phyloP scores from a whole-genome alignment of 2,113 vertebrate species.

The Hymenochirus boettgeri region DNA sequence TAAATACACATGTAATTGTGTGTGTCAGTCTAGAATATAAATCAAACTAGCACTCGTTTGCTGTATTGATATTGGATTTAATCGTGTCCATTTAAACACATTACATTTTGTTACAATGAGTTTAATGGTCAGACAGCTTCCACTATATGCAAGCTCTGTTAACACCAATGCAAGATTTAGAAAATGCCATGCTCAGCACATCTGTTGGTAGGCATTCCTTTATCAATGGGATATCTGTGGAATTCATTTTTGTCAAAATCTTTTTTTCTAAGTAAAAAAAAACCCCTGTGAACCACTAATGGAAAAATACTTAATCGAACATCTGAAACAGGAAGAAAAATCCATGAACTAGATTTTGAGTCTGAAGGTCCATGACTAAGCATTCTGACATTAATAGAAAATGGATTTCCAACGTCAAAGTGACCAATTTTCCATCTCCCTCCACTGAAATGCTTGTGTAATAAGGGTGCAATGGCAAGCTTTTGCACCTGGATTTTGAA shows the following conservation, averaged over 20 bases:
- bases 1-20: no score
- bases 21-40: no score
- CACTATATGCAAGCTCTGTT: no score
- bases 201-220: not conserved
- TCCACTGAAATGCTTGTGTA: not conserved
- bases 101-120: no score
- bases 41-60: no score
- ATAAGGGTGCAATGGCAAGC: not conserved
- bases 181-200: no score
- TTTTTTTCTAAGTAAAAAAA: not conserved
- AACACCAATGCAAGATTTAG: no score
- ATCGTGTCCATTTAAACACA: no score
- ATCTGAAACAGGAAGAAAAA: not conserved
- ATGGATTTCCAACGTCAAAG: not conserved
- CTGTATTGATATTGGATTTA: no score
- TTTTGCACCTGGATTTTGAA: not conserved
- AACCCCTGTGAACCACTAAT: not conserved
- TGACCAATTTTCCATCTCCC: not conserved
- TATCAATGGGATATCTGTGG: not conserved
- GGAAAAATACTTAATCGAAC: not conserved
- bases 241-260: not conserved
- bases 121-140: no score
- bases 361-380: not conserved
- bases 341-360: not conserved
- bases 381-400: not conserved